Evolutionary conservation across 2,888 invertebrate species (phyloP), one percentile per base, ranked within the genome.

Genomic region (Mesorhabditis sp.): DNA sequence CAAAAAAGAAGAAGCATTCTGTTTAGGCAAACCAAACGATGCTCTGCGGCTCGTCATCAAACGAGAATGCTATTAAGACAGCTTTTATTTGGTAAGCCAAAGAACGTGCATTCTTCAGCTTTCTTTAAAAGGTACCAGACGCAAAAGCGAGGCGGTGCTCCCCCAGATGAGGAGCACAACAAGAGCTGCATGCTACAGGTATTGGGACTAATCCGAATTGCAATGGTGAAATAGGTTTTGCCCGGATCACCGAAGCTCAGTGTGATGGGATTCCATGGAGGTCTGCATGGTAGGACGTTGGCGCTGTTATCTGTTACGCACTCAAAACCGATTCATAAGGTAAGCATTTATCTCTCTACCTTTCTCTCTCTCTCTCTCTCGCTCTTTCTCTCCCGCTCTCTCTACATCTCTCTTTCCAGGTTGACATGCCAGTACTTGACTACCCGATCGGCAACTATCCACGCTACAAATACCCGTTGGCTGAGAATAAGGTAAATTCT

Each of bases 41-140:
- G 95, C 93, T 95, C 91, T 95, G 95, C 85, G 95, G 95, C 1
- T 93, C 96, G 0, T 97, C 96, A 82, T 93, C 96, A 0, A 94
- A 95, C 86, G 97, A 98, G 88, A 97, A 97, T 87, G 95, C 96
- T 0, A 93, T 91, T 86, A 98, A 98, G 87, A 91, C 92, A 66
- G 92, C 93, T 62, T 95, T 95, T 85, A 92, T 96, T 84, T 81
- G 82, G 84, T 75, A 43, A 43, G 70, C 6, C n/a, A 62, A 62
- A 6, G n/a, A 62, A 6, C 7, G 58, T 13, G n/a, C n/a, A n/a
- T 50, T 50, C n/a, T 50, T 62, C 63, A 28, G 28, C n/a, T 10
- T 63, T 63, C 10, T n/a, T 43, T 10, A 67, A 50, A 28, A 76
- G 76, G 76, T 80, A 76, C 70, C 77, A 77, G 75, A 74, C 80